phyloP scores from a whole-genome alignment of 2,113 vertebrate species.

The Ictalurus punctatus region DNA sequence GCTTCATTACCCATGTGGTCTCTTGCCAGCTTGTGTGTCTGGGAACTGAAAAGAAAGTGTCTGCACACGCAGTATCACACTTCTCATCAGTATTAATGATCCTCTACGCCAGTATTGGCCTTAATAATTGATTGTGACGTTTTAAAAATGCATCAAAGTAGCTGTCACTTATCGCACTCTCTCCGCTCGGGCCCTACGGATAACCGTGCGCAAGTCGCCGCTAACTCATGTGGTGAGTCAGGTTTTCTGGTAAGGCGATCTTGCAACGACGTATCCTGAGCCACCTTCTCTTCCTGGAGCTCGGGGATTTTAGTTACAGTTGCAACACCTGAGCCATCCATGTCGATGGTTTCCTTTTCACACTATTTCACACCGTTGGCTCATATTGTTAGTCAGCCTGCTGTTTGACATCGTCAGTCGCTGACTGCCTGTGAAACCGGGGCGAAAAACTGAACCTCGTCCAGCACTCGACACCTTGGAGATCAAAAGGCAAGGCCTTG shows the following conservation, averaged over 20 bases:
- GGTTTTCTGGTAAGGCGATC: constrained; percentile 80
- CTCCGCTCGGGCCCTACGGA: constrained; percentile 60
- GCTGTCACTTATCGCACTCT: constrained; percentile 75
- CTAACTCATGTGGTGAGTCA: constrained; percentile 75
- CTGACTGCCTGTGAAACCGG: constrained; percentile 44
- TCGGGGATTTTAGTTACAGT: constrained; percentile 67
- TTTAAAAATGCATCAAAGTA: constrained; percentile 73
- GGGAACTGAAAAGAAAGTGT: constrained; percentile 80
- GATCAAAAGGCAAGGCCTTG: constrained; percentile 18
- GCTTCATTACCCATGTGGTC: constrained; percentile 62
- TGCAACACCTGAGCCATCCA: constrained; percentile 57
- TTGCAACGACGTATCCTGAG: constrained; percentile 47
- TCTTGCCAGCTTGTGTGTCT: constrained; percentile 72
- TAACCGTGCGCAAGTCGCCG: constrained; percentile 58
- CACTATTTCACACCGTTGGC: constrained; percentile 59
- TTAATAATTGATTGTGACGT: constrained; percentile 69
- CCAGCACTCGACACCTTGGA: constrained; percentile 48
- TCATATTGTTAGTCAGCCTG: constrained; percentile 63
- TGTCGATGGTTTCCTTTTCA: constrained; percentile 71
- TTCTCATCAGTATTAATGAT: constrained; percentile 68
- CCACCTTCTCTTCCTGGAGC: constrained; percentile 65
- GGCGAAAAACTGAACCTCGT: constrained; percentile 43
- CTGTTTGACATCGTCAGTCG: constrained; percentile 57
- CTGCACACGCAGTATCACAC: constrained; percentile 65
- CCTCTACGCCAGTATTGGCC: constrained; percentile 59